Evolutionary conservation across 1,140 invertebrate species (phyloP), one percentile per base, ranked within the genome.

Genomic region (Cataglyphis hispanica): DNA sequence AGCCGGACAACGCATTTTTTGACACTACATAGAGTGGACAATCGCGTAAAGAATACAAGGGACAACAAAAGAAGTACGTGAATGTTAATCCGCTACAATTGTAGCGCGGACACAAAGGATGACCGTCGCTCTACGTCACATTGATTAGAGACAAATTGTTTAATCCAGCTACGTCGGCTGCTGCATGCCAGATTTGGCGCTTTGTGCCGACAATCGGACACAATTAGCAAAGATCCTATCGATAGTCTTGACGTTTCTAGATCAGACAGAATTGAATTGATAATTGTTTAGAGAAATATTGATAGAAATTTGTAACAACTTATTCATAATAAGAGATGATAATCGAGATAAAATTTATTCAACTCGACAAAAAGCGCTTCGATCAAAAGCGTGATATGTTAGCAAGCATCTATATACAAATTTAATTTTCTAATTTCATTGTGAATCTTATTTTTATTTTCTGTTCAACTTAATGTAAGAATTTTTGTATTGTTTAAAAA

Each of bases 81-180:
- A 56, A 76, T 76, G 40, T 84, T 84, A 84, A 84, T 84, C 69
- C 69, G 67, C 10, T 61, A 34, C 19, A 63, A 53, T 69, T 67
- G 37, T n/a, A 46, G n/a, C 34, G 46, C 16, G 22, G 16, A 16
- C 31, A 50, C 58, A 63, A 89, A 88, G 64, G 77, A 22, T 63
- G 34, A 81, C 37, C n/a, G 43, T 53, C 40, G 46, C 46, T 27
- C 31, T 37, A 84, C n/a, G 86, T 31, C 46, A 46, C 80, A 61
- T 77, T 87, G 81, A 89, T 89, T 89, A 87, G 77, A 89, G 66
- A 74, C 64, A 70, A 75, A 89, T 85, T 63, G 80, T 84, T 40
- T 75, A 85, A 87, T 86, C 77, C 86, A 58, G 85, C 78, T 72
- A 31, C 53, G 22, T 43, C 63, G 43, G 13, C 37, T 78, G 34